phyloP scores from a whole-genome alignment of 2,113 vertebrate genomes.

The Aegotheles bennettii region DNA sequence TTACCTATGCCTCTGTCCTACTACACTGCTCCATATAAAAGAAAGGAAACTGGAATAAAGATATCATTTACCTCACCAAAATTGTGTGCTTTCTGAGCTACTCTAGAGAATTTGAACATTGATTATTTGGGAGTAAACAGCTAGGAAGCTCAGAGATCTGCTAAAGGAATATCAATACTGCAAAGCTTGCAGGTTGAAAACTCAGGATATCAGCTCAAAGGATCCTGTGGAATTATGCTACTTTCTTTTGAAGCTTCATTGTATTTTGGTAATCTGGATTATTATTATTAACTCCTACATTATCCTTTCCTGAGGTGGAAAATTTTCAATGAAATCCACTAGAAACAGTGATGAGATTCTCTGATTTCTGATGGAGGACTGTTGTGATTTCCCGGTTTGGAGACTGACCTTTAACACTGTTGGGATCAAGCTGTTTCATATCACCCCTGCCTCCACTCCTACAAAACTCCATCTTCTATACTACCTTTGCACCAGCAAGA shows the following conservation, averaged over 20 bases:
- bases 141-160: background rate
- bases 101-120: background rate
- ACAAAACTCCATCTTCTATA: rapidly evolving
- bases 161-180: background rate
- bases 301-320: background rate
- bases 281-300: background rate
- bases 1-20: background rate
- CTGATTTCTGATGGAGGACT: background rate
- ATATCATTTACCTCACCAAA: background rate
- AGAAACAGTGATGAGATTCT: background rate
- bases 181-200: background rate
- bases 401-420: background rate
- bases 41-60: background rate
- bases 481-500: no score
- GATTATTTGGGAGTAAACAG: background rate
- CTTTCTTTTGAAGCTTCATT: background rate
- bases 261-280: background rate
- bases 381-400: background rate
- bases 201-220: background rate
- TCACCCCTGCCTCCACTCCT: background rate
- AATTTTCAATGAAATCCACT: background rate
- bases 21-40: background rate
- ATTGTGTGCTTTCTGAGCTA: background rate
- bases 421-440: background rate
- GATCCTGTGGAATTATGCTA: background rate